These are phyloP conservation scores for Hirtodrosophila cameraria DNA, from an alignment of 2,888 invertebrate species.

Conservation along the genomic window DNA sequence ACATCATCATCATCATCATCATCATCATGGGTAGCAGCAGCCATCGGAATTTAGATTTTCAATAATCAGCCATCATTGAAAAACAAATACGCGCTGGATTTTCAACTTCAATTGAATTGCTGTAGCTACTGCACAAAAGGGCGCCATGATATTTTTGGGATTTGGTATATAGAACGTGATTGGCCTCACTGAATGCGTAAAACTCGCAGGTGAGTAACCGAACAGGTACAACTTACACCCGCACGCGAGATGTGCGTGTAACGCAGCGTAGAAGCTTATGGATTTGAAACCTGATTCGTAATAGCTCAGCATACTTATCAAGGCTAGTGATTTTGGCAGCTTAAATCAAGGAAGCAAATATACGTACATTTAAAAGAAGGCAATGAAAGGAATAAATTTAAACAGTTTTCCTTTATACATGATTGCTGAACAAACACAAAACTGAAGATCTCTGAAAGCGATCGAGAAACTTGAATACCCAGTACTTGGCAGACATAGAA, in stretches of 20 bases:
- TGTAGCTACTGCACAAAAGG: slow-evolving; percentile 10
- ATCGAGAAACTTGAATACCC: too few relatives aligned
- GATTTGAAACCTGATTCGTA: slow-evolving; percentile 9
- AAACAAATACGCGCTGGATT: slow-evolving; percentile 76
- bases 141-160: slow-evolving; percentile 43
- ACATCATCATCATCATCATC: slow-evolving; percentile 20
- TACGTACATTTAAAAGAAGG: too few relatives aligned
- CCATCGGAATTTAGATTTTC: slow-evolving; percentile 75
- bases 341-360: not conserved
- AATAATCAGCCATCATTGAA: slow-evolving; percentile 79
- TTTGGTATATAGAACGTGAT: slow-evolving; percentile 64
- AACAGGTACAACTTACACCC: slow-evolving; percentile 5
- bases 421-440: too few relatives aligned
- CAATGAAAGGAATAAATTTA: too few relatives aligned
- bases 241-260: slow-evolving; percentile 33
- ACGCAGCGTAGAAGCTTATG: slow-evolving; percentile 46
- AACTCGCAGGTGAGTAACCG: slow-evolving; percentile 41
- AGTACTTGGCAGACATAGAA: too few relatives aligned
- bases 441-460: too few relatives aligned
- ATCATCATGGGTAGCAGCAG: slow-evolving; percentile 33
- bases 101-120: slow-evolving; percentile 65
- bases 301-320: not conserved
- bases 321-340: not conserved
- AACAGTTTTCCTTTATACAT: too few relatives aligned
- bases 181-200: slow-evolving; percentile 68